Base-by-base conservation (phyloP, 2,888 invertebrate genomes). In the Chironomus tentans region DNA sequence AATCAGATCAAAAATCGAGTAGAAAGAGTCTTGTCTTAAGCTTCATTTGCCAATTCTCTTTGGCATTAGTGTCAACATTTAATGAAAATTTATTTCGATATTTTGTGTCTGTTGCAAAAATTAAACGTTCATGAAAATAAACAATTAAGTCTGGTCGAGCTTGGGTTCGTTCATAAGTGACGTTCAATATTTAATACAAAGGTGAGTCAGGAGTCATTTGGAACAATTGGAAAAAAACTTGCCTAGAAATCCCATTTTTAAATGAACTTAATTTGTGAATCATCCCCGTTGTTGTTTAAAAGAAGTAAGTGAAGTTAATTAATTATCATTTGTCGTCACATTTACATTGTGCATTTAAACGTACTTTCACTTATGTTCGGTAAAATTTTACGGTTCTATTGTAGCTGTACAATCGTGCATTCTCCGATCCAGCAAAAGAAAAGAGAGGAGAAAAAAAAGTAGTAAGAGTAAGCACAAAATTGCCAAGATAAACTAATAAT, bases 291-390 rank as follows among this genome's bases (percentile, higher is more conserved):
- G 1, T 56, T 56, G 15, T 56, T 15, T 13, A 13, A 50, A 50
- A 50, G 15, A 15, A 50, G n/a, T n/a, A 15, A 18, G 13, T n/a
- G 7, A 72, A 38, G 72, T 62, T 72, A 72, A 72, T 62, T 62
- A 62, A 72, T 72, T 72, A 62, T 61, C 72, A 61, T 62, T 72
- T 72, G 18, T 61, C 28, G 10, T 72, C 13, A 65, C 65, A 24
- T 65, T n/a, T 24, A 65, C 21, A 21, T 15, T 18, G 18, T 56
- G 56, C 18, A 18, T 56, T 56, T 56, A 18, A n/a, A 56, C 15
- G 18, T 15, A 56, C 56, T 56, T 56, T 56, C 56, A 56, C 56
- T 56, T 56, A 56, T 15, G 15, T 15, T n/a, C 18, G 5, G 7
- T 15, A 12, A 65, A 65, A 24, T 22, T 24, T 65, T 38, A 38